Evolutionary conservation across 2,888 invertebrate genomes (phyloP), one percentile per base, ranked within the genome.

Genomic region (Caenorhabditis doughertyi): DNA sequence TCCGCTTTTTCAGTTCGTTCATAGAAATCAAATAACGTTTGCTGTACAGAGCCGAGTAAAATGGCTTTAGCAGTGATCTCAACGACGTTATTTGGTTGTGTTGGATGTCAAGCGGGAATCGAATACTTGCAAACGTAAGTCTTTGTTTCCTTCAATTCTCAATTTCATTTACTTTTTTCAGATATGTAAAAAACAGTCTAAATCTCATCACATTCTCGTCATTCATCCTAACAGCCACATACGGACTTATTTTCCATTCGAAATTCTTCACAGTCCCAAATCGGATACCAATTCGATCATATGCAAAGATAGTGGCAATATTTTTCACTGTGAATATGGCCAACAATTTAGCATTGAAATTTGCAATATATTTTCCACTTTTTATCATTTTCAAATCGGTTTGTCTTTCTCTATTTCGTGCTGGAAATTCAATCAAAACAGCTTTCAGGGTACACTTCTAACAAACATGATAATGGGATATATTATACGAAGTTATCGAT

Each of bases 381-480:
- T 98, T 98, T 92, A 97, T 98, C 95, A 97, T 99, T 92, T 98
- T 98, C 92, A 94, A 98, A 93, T 95, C 98, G 73, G 96, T 96
- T 93, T 94, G 94, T 92, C n/a, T 35, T 42, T 67, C n/a, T n/a
- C n/a, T n/a, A n/a, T n/a, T n/a, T n/a, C n/a, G n/a, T n/a, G n/a
- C n/a, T 29, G n/a, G 16, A 51, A 16, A 35, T 18, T 56, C 39
- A 4, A 32, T 32, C 4, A 47, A 56, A 42, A 25, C 39, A 11
- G 25, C 29, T 77, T 89, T 80, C 60, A 95, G 95, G 98, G 98
- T 1, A 98, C 98, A 3, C 93, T 98, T 35, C 96, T 98, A 93
- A 97, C 98, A 0, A 98, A 97, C 92, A 95, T 98, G 95, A 94
- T 97, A 39, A 95, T 98, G 95, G 97, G 97, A 16, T 95, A 96